Base-by-base conservation (phyloP, 1,140 invertebrate genomes). In the Popillia japonica region DNA sequence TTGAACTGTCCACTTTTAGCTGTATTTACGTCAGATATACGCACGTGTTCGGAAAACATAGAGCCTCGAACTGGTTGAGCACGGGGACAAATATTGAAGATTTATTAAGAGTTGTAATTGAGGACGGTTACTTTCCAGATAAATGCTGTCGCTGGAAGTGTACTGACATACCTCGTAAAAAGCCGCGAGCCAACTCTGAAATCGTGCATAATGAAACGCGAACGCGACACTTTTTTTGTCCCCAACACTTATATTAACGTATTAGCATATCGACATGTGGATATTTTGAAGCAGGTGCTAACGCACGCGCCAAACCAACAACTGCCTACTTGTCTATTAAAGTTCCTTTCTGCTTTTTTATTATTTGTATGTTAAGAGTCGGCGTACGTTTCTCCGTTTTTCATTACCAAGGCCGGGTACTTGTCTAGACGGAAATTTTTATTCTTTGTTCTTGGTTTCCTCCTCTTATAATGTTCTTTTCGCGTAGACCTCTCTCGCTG, bases 261-360 rank as follows among this genome's bases (percentile, higher is more conserved):
- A 74, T 74, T 74, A 74, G 72, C 72, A 74, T 74, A 74, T 74
- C 72, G 72, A 74, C 72, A 74, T 74, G 72, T 74, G 72, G 34
- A 41, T 74, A 44, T 44, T 74, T 41, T 41, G 9, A 74, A 41
- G 72, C 72, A 74, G 72, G 72, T 74, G 72, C 34, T 44, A 17
- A 74, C 34, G 72, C 72, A 74, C 72, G 72, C 72, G 72, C 72
- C 72, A 41, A 41, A 74, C 14, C 41, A 41, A 74, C 34, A 40
- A 34, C 27, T 68, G 34, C 20, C 72, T 74, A 74, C 41, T 68
- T 68, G 61, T 27, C 61, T 68, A 68, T 68, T 68, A 68, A 68
- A 68, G 61, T 68, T 68, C 61, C 61, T 68, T 68, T 68, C 61
- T 27, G 61, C 48, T 55, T 68, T 68, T 68, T 68, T 68, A 22